Base-by-base conservation (phyloP, 2,888 invertebrate genomes). In the Gryllus longicercus region DNA sequence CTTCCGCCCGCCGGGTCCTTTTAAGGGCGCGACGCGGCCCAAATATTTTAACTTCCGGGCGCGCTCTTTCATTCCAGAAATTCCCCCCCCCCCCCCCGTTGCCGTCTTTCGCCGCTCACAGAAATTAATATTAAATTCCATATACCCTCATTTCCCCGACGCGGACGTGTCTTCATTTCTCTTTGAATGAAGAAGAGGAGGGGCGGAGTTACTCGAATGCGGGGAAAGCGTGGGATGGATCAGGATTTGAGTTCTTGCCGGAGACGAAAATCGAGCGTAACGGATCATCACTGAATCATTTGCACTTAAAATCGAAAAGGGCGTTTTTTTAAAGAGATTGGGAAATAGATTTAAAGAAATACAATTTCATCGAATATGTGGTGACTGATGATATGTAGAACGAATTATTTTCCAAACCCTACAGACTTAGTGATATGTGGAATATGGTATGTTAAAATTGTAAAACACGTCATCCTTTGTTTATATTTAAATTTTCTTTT, bases 61-160 rank as follows among this genome's bases (percentile, higher is more conserved):
- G 63, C 16, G 63, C 63, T 63, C 63, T 63, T 63, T n/a, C 63
- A 63, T 63, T 63, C 16, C n/a, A 18, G 63, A 63, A 63, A 63
- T 63, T 63, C 12, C 63, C n/a, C 21, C 63, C n/a, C 16, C 12
- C 63, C n/a, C 21, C 63, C n/a, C 16, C 63, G 63, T 63, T 8
- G n/a, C 63, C 14, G 63, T 63, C n/a, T n/a, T 63, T n/a, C 63
- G 16, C 63, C 63, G 63, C n/a, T 63, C n/a, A 16, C 63, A 63
- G 63, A 63, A 63, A 63, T 63, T 63, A 63, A 63, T 63, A 63
- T 63, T 63, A 63, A 63, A 63, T 63, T 18, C n/a, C 63, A 63
- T 63, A 8, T 1, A 14, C n/a, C 63, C n/a, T 63, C 63, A 10
- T 63, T n/a, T 63, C 63, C n/a, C 63, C 63, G 2, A 4, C 63